Evolutionary conservation across 2,113 vertebrate genomes (phyloP), one percentile per base, ranked within the genome.

Genomic region (Gallinago undulata): DNA sequence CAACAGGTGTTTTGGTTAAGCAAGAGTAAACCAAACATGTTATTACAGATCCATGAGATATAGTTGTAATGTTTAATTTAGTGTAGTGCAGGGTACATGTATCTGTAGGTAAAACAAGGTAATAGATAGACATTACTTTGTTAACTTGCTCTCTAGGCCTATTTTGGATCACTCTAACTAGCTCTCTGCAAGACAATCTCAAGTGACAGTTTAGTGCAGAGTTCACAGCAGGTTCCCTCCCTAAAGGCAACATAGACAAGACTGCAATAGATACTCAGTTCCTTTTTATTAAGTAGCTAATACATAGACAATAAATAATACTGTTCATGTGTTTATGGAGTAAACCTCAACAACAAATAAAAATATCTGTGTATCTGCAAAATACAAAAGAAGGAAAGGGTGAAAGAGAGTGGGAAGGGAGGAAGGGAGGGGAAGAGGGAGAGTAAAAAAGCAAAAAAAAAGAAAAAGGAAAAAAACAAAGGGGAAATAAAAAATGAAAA

Each of bases 351-450:
- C 8, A 33, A n/a, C 9, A 39, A 64, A 53, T 1, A 51, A 53
- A 72, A 72, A 41, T 37, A 4, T 0, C 1, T 47, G 6, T 56
- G 4, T n/a, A 25, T 70, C 28, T 51, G 7, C 1, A 13, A 67
- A 77, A 76, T 30, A 70, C 12, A 56, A 1, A 10, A 27, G 19
- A 83, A 11, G 35, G 17, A 77, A 48, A 16, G 19, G 33, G 10
- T 5, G 6, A 59, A 37, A 55, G 23, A 39, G 7, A 22, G 15
- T 21, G 8, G 19, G n/a, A 24, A 82, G 13, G 13, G 2, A 35
- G 12, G 2, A 2, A 16, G 6, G 19, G 8, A 41, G 28, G 9
- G 3, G 35, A 4, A 10, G 4, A 8, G 6, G 17, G 3, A 27
- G 10, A 39, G 39, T 39, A 3, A 18, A n/a, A 8, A 12, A 18